These are phyloP conservation scores for Drosophila nasuta DNA, from an alignment of 1,140 invertebrate species.

Conservation along the genomic window DNA sequence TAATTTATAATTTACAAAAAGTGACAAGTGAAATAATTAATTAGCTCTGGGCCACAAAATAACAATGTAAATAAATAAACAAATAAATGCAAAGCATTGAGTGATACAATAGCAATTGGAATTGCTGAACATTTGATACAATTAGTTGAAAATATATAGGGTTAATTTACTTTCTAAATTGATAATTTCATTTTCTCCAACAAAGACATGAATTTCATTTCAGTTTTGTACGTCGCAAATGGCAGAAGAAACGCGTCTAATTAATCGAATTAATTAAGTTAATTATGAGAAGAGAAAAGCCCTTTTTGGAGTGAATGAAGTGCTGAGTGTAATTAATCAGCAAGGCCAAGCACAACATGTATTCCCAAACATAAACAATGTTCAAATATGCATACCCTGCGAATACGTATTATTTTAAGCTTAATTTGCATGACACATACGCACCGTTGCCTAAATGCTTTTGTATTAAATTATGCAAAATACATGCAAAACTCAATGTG, in stretches of 20 bases:
- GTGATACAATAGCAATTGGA: background rate
- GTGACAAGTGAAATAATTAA: conserved; percentile 11
- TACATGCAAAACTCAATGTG: conserved; percentile 9
- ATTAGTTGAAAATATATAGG: background rate
- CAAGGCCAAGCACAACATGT: conserved; percentile 20
- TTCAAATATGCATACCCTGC: conserved; percentile 2
- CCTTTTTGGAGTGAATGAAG: conserved; percentile 23
- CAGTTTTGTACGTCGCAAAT: background rate
- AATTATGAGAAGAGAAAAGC: conserved; percentile 40
- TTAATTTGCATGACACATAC: conserved; percentile 49
- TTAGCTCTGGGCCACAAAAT: background rate
- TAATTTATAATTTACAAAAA: conserved; percentile 4
- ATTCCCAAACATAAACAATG: conserved; percentile 16
- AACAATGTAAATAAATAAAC: background rate
- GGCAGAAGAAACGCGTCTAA: conserved; percentile 6
- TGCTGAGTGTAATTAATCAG: conserved; percentile 30
- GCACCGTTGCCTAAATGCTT: conserved; percentile 38
- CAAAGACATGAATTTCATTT: background rate
- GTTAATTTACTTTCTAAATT: background rate
- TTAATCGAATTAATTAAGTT: conserved; percentile 36
- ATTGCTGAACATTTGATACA: background rate
- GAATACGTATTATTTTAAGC: conserved; percentile 36
- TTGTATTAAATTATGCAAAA: conserved; percentile 47
- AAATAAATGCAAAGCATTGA: background rate
- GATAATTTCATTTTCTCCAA: background rate